Evolutionary conservation across 1,140 invertebrate genomes (phyloP), one percentile per base, ranked within the genome.

Genomic region (Plutomurus gul): DNA sequence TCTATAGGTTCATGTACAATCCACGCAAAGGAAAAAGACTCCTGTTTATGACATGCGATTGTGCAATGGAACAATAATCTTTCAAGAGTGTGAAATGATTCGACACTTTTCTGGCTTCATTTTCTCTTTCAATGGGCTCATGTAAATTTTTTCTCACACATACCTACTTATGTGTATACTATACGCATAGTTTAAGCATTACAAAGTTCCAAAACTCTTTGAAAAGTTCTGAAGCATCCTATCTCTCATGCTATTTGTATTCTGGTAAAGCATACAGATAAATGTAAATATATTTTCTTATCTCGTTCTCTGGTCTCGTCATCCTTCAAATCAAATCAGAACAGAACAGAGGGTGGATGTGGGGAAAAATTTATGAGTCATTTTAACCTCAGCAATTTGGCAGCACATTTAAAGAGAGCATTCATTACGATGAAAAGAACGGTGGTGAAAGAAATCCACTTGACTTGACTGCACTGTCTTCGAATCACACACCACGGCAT

Each of bases 71-170:
- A 75, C 72, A 75, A 75, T 75, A 75, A 75, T 75, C 46, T 75
- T 75, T 75, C 72, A 75, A 75, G 72, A 75, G 72, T 75, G 72
- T 75, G 72, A 75, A 75, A 75, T 75, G 72, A 75, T 46, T 75
- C 72, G 43, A 75, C 72, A 75, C 72, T 75, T 75, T 70, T 75
- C 43, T 75, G 36, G 36, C 18, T 22, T 72, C 22, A 43, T 72
- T 72, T 40, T 43, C 25, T 22, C 40, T 72, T 72, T 72, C 70
- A 72, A 37, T 43, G 70, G 70, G 20, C 70, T 72, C 36, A 39
- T 40, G 70, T 72, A 40, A 37, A 72, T 25, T 40, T 43, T 72
- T 72, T 72, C 70, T 72, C 70, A 72, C 70, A 72, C 70, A 72
- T 43, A 22, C 70, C 36, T 16, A 72, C 56, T 33, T 27, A 56